Conservation (phyloP, 2,888 invertebrate species). For the Lysandra coridon region DNA sequence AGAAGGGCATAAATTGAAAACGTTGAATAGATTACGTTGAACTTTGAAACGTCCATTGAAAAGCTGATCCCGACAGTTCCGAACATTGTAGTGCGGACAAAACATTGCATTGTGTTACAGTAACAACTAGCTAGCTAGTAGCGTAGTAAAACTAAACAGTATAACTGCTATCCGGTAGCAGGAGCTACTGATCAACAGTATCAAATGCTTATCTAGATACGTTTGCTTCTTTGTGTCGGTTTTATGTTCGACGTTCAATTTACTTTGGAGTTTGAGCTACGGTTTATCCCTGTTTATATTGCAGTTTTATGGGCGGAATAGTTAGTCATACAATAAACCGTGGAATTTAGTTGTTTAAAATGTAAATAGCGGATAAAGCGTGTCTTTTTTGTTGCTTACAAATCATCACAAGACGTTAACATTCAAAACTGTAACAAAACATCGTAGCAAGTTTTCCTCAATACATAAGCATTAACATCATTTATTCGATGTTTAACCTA, state of each 20-base stretch:
- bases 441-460: too few species aligned
- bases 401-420: too few species aligned
- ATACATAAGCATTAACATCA: too few species aligned
- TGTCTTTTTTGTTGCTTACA: too few species aligned
- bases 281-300: constrained; percentile 1
- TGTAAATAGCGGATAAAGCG: not conserved
- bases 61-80: constrained; percentile 41
- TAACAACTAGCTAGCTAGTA: constrained; percentile 9
- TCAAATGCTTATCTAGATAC: constrained; percentile 29
- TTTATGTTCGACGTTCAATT: constrained; percentile 19
- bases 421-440: too few species aligned
- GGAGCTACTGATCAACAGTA: constrained; percentile 17
- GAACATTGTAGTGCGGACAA: constrained; percentile 41
- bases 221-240: constrained; percentile 21
- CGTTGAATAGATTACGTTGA: constrained; percentile 32
- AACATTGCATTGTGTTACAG: constrained; percentile 46
- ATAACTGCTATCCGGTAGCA: not conserved
- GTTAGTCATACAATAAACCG: not conserved
- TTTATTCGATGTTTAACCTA: too few species aligned
- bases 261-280: constrained; percentile 19
- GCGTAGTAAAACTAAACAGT: constrained; percentile 29
- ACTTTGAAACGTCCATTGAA: constrained; percentile 38
- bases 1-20: constrained; percentile 32
- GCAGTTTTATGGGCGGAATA: not conserved
- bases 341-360: not conserved